A percentile compares a stretch with the other conserved stretches of the same genome.
Evolutionary conservation across 2,113 vertebrate species (phyloP).

Genomic region (Cichladusa arquata): DNA sequence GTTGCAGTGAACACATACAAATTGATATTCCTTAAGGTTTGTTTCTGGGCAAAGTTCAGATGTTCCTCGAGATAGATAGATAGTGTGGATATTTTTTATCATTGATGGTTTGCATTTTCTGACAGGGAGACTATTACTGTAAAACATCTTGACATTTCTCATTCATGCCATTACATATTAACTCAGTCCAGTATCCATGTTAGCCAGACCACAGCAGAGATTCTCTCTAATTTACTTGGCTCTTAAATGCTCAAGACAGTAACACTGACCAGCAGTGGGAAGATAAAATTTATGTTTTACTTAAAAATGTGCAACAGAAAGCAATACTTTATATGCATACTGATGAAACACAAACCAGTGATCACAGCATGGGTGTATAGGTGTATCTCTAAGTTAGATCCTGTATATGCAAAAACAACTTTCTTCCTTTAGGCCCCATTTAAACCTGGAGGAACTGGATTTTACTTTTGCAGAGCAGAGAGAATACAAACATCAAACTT

Average conservation of each 20-base stretch:
- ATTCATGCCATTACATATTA: background rate
- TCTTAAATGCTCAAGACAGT: background rate
- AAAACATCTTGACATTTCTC: background rate
- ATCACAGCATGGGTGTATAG: background rate
- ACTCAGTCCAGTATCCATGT: background rate
- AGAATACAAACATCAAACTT: background rate
- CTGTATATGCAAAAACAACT: background rate
- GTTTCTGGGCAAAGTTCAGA: background rate
- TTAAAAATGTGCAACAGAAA: background rate
- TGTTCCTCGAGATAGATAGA: background rate
- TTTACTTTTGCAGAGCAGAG: background rate
- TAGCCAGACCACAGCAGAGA: background rate
- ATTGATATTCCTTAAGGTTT: background rate
- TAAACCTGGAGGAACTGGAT: background rate
- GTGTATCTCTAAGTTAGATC: background rate
- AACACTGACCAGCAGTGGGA: background rate
- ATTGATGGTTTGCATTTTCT: background rate
- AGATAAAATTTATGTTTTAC: background rate
- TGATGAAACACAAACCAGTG: background rate
- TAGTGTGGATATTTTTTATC: background rate
- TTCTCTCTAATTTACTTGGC: background rate
- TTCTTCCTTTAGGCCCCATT: background rate
- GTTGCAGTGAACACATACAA: background rate
- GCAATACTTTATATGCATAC: fast-evolving
- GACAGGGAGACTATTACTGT: background rate